Evolutionary conservation across 2,888 invertebrate species (phyloP), one percentile per base, ranked within the genome.

Genomic region (Scaptomyza parva): DNA sequence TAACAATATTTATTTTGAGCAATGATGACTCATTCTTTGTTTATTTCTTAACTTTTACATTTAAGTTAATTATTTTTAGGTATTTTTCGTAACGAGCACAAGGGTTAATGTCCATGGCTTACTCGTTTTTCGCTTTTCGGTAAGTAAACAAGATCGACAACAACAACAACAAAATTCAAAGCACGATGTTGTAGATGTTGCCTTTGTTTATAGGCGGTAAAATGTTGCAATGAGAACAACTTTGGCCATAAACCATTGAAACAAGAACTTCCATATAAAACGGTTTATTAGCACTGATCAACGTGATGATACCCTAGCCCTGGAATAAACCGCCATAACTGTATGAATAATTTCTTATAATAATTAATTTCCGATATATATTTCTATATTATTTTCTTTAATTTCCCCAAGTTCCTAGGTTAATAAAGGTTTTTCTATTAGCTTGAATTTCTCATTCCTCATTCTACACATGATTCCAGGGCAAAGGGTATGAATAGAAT

Each of bases 161-260:
- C 64, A 62, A 37, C 66, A 43, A 55, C 65, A 58, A 14, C 37
- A 53, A 41, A 45, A 45, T 44, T n/a, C n/a, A n/a, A 47, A 41
- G 52, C 41, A 52, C 47, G 30, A 52, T 24, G 41, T 28, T 30
- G 22, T 35, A 35, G 45, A 43, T 44, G 57, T 61, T 61, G 61
- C 39, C 67, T 66, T 66, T 55, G 48, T 58, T 68, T 43, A 51
- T 64, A 65, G 71, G 80, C 77, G 67, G 73, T 64, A 55, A 37
- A 83, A 76, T 79, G 84, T 80, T 77, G 84, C 84, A 81, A 84
- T 74, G 64, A 69, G 75, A 80, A 80, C 64, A 44, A 53, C 50
- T 44, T 54, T 30, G 62, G 59, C 63, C 57, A 24, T 39, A 47
- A 63, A 54, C 43, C 41, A 30, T 30, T 30, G 18, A 45, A 28